Percentiles rank a stretch among this genome's conserved stretches.
These are phyloP conservation scores for Euwallacea fornicatus DNA, from an alignment of 1,140 invertebrate species.

Conservation along the genomic window DNA sequence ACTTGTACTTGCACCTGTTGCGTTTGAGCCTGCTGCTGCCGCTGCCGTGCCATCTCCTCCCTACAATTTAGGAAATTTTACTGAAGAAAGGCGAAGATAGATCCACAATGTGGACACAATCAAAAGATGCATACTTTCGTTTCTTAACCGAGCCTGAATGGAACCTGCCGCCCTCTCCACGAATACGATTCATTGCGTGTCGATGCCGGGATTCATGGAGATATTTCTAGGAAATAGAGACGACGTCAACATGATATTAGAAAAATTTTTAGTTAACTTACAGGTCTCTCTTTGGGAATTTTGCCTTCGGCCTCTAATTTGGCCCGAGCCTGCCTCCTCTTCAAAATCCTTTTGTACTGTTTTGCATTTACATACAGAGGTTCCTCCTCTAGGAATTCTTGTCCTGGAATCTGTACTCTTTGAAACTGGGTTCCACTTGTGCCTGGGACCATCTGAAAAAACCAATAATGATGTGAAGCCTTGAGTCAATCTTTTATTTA, in stretches of 20 bases:
- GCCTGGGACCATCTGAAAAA: slow-evolving; percentile 65
- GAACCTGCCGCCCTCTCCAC: slow-evolving; percentile 96
- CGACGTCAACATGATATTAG: neutral
- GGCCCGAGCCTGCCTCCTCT: slow-evolving; percentile 84
- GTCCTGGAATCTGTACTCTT: slow-evolving; percentile 64
- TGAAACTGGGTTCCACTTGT: slow-evolving; percentile 62
- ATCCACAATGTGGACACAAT: no score
- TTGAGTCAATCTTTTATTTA: neutral
- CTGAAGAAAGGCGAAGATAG: neutral
- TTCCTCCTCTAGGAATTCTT: slow-evolving; percentile 86
- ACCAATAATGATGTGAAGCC: slow-evolving; percentile 6
- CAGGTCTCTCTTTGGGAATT: slow-evolving; percentile 94
- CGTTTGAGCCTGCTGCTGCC: slow-evolving; percentile 5
- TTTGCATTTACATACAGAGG: slow-evolving; percentile 98
- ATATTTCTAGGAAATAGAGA: slow-evolving; percentile 82
- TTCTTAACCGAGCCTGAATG: slow-evolving; percentile 76
- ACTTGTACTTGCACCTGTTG: slow-evolving; percentile 38
- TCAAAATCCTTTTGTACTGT: slow-evolving; percentile 92
- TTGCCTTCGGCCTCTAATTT: slow-evolving; percentile 90
- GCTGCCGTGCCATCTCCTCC: slow-evolving; percentile 21
- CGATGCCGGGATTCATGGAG: slow-evolving; percentile 97
- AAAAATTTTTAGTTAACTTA: slow-evolving; percentile 54
- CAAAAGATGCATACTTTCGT: slow-evolving; percentile 57
- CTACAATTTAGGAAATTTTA: neutral
- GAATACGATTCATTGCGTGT: slow-evolving; percentile 96